A percentile compares a stretch with the other conserved stretches of the same genome.
Evolutionary conservation across 2,113 vertebrate species (phyloP).

Genomic region (Hemibagrus wyckioides): DNA sequence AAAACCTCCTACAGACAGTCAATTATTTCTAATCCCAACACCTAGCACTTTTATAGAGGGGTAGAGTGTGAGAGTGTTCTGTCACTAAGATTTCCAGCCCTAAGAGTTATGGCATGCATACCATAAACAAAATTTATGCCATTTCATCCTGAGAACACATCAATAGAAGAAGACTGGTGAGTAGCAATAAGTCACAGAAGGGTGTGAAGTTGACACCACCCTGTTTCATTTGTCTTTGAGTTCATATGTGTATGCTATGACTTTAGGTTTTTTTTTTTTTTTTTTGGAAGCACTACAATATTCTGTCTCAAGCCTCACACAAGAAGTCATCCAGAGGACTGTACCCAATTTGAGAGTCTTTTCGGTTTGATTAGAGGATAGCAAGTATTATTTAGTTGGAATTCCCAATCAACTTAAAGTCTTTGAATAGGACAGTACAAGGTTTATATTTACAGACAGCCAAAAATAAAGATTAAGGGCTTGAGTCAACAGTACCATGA

Average conservation of each 20-base stretch:
- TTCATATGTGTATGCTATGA: slow-evolving; percentile 15
- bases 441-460: slow-evolving; percentile 61
- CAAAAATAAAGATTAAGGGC: slow-evolving; percentile 39
- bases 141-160: slow-evolving; percentile 23
- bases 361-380: not conserved
- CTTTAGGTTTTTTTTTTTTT: not conserved
- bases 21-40: not conserved
- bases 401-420: not conserved
- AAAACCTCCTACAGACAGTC: not conserved
- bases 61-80: not conserved
- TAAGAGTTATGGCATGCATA: slow-evolving; percentile 33
- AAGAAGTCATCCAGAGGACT: not conserved
- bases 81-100: not conserved
- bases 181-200: slow-evolving; percentile 40
- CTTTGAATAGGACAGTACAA: not conserved
- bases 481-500: slow-evolving; percentile 55
- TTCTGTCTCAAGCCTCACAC: not conserved
- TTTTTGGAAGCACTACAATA: not conserved
- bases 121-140: slow-evolving; percentile 38
- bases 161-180: slow-evolving; percentile 38
- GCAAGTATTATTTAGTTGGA: not conserved
- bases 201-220: slow-evolving; percentile 39
- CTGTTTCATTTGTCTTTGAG: slow-evolving; percentile 45
- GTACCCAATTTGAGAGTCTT: not conserved
- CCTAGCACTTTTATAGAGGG: not conserved